These are phyloP conservation scores for Gortyna flavago DNA, from an alignment of 2,888 invertebrate species.

Conservation along the genomic window DNA sequence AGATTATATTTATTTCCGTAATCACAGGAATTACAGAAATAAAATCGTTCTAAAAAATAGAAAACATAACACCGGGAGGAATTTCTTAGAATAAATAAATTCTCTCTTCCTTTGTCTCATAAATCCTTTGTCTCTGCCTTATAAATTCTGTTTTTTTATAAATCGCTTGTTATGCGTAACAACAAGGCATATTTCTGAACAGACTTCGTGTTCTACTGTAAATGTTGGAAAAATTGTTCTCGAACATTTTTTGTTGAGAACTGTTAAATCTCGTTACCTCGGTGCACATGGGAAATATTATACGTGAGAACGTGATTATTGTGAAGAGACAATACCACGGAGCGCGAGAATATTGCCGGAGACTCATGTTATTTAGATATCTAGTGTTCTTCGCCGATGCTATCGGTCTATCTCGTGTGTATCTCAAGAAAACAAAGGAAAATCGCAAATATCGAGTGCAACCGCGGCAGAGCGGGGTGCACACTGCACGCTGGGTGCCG, in stretches of 20 bases:
- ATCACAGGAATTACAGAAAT: conserved; percentile 63
- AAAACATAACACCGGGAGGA: conserved; percentile 51
- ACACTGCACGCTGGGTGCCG: conserved; percentile 67
- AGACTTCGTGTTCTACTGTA: conserved; percentile 51
- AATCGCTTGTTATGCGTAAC: conserved; percentile 69
- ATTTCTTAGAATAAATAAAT: conserved; percentile 66
- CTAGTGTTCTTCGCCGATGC: conserved; percentile 55
- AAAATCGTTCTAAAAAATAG: conserved; percentile 58
- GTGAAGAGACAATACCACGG: conserved; percentile 75
- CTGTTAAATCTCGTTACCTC: conserved; percentile 72
- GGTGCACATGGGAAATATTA: conserved; percentile 77
- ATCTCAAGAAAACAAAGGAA: conserved; percentile 77
- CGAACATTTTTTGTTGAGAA: conserved; percentile 64
- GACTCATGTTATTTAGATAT: conserved; percentile 45
- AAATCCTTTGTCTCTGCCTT: conserved; percentile 68
- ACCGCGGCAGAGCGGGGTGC: conserved; percentile 48
- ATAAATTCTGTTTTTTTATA: conserved; percentile 66
- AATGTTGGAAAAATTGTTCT: conserved; percentile 55
- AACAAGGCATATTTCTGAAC: conserved; percentile 64
- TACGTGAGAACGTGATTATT: conserved; percentile 79
- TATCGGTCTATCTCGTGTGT: conserved; percentile 70
- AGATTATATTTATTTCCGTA: conserved; percentile 62
- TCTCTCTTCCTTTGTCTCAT: conserved; percentile 68
- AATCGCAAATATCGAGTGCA: conserved; percentile 70
- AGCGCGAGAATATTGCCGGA: conserved; percentile 69